Conservation (phyloP, 2,113 vertebrate species). For the Melanostigma gelatinosum region DNA sequence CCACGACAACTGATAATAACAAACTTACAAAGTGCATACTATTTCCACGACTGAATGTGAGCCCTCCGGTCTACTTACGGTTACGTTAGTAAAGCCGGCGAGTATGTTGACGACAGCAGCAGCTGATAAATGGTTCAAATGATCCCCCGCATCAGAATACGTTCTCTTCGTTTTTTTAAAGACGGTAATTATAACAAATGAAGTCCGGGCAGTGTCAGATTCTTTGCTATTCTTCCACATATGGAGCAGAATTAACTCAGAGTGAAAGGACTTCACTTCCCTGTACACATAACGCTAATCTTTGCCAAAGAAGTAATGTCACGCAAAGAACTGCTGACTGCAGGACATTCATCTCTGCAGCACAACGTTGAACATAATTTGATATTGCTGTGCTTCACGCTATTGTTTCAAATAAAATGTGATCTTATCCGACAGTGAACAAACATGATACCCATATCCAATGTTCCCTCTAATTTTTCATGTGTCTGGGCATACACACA, state of each 20-base stretch:
- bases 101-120: slow-evolving; percentile 40
- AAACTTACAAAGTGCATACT: slow-evolving; percentile 2
- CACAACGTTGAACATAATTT: slow-evolving; percentile 59
- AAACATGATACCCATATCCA: slow-evolving; percentile 49
- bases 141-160: slow-evolving; percentile 61
- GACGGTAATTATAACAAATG: slow-evolving; percentile 73
- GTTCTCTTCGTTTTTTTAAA: slow-evolving; percentile 43
- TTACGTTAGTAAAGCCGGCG: slow-evolving; percentile 17
- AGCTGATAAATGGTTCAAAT: slow-evolving; percentile 70
- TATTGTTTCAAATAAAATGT: slow-evolving; percentile 62
- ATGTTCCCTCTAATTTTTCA: no score
- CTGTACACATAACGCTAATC: slow-evolving; percentile 62
- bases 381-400: slow-evolving; percentile 56
- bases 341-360: slow-evolving; percentile 67
- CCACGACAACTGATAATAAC: no score
- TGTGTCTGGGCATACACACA: no score
- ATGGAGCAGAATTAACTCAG: slow-evolving; percentile 65
- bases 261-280: slow-evolving; percentile 64
- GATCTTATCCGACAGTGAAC: slow-evolving; percentile 59
- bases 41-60: slow-evolving; percentile 8
- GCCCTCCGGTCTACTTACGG: slow-evolving; percentile 1
- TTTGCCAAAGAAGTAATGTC: slow-evolving; percentile 72
- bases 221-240: slow-evolving; percentile 56
- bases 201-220: slow-evolving; percentile 53
- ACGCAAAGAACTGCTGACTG: slow-evolving; percentile 74